Conservation (phyloP, 2,113 vertebrate species). For the Burhinus bistriatus region DNA sequence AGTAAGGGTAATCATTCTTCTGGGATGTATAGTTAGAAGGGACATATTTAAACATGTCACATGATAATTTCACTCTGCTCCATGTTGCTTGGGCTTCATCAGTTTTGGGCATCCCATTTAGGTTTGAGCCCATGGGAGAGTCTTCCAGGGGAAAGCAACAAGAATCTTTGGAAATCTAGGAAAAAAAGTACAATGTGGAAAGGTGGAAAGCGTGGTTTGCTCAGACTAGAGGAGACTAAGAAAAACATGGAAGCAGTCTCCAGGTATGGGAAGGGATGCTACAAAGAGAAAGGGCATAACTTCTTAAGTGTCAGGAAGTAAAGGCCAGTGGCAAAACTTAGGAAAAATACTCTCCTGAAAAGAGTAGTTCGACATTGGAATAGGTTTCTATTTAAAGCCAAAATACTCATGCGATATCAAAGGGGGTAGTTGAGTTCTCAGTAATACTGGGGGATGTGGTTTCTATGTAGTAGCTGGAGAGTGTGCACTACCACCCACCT, state of each 20-base stretch:
- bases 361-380: background rate
- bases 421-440: background rate
- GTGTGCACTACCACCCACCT: too few species aligned
- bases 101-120: background rate
- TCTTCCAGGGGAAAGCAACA: background rate
- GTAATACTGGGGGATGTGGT: background rate
- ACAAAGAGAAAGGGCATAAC: background rate
- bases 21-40: background rate
- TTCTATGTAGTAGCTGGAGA: background rate
- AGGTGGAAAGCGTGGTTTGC: background rate
- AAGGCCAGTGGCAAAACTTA: background rate
- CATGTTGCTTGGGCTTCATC: background rate
- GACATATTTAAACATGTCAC: background rate
- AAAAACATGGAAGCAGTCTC: background rate
- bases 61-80: background rate
- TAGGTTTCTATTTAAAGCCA: background rate
- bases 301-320: background rate
- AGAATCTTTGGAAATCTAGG: background rate
- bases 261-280: background rate
- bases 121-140: background rate
- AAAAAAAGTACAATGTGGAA: background rate
- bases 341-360: background rate
- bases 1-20: background rate
- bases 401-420: background rate
- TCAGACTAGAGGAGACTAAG: background rate